Evolutionary conservation across 2,888 invertebrate genomes (phyloP).

Genomic region (Watsonalla cultraria): DNA sequence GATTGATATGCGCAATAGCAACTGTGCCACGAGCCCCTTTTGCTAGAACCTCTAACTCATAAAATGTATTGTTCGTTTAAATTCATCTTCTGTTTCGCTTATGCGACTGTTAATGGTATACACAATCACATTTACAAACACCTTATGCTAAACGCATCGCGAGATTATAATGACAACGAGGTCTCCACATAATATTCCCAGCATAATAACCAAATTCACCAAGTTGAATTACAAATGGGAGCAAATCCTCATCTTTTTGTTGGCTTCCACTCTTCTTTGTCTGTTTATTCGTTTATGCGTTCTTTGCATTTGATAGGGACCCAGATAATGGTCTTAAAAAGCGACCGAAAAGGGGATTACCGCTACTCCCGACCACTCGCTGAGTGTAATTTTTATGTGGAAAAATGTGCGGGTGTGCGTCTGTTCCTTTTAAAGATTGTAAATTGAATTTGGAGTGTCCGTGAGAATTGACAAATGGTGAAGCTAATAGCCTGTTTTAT

Average conservation of each 20-base stretch:
- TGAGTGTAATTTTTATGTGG: slow-evolving; percentile 2
- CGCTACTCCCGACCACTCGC: slow-evolving; percentile 11
- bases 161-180: not conserved
- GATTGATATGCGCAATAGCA: too few relatives aligned
- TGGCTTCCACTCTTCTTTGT: slow-evolving; percentile 17
- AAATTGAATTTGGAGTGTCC: not conserved
- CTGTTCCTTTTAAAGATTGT: not conserved
- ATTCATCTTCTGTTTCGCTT: too few relatives aligned
- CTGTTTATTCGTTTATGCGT: slow-evolving; percentile 30
- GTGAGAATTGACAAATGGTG: not conserved
- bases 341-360: slow-evolving; percentile 32
- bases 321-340: slow-evolving; percentile 44
- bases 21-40: too few relatives aligned
- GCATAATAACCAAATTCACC: slow-evolving; percentile 8
- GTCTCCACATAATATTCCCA: not conserved
- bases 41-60: too few relatives aligned
- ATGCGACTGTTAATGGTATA: too few relatives aligned
- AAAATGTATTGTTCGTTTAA: too few relatives aligned
- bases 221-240: slow-evolving; percentile 5
- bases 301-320: slow-evolving; percentile 32
- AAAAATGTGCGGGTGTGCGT: not conserved
- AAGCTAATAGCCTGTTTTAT: too few relatives aligned
- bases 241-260: slow-evolving; percentile 14
- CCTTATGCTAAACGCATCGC: not conserved
- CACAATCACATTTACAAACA: not conserved